Percentiles rank a stretch among this genome's conserved stretches.
phyloP scores from a whole-genome alignment of 2,888 invertebrate species.

The Hermodice carunculata region DNA sequence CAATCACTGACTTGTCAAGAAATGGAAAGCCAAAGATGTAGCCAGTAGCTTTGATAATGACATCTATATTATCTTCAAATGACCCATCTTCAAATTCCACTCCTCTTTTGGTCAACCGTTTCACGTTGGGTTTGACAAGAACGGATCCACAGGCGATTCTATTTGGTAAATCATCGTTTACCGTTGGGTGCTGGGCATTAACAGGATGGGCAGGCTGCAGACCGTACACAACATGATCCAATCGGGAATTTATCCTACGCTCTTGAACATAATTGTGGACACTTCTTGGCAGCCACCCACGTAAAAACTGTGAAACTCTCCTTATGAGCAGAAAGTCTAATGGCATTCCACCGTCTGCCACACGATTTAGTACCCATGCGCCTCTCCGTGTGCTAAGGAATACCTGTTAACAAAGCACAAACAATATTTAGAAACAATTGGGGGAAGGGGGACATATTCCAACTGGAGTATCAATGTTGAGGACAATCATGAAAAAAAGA shows the following conservation, averaged over 20 bases:
- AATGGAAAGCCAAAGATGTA: constrained; percentile 70
- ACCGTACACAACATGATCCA: constrained; percentile 68
- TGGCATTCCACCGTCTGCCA: constrained; percentile 55
- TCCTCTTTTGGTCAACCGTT: constrained; percentile 51
- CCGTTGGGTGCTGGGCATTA: constrained; percentile 61
- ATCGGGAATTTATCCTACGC: constrained; percentile 50
- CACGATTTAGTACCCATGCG: constrained; percentile 69
- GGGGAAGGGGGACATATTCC: too few relatives aligned
- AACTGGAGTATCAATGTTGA: too few relatives aligned
- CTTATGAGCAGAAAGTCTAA: constrained; percentile 47
- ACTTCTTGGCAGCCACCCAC: not conserved
- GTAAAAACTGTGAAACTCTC: constrained; percentile 25
- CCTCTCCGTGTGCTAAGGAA: constrained; percentile 70
- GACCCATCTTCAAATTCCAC: constrained; percentile 62
- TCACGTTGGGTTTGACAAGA: constrained; percentile 30
- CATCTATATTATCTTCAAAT: constrained; percentile 61
- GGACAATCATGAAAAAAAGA: too few relatives aligned
- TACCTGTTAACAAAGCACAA: too few relatives aligned
- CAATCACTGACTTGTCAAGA: constrained; percentile 57
- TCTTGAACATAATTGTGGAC: constrained; percentile 17
- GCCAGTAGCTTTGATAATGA: constrained; percentile 65
- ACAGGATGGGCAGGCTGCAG: constrained; percentile 65
- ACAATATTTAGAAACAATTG: too few relatives aligned
- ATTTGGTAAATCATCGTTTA: constrained; percentile 69
- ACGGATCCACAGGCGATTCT: constrained; percentile 65